Evolutionary conservation across 2,113 vertebrate genomes (phyloP), one percentile per base, ranked within the genome.

Genomic region (Chrysemys picta): DNA sequence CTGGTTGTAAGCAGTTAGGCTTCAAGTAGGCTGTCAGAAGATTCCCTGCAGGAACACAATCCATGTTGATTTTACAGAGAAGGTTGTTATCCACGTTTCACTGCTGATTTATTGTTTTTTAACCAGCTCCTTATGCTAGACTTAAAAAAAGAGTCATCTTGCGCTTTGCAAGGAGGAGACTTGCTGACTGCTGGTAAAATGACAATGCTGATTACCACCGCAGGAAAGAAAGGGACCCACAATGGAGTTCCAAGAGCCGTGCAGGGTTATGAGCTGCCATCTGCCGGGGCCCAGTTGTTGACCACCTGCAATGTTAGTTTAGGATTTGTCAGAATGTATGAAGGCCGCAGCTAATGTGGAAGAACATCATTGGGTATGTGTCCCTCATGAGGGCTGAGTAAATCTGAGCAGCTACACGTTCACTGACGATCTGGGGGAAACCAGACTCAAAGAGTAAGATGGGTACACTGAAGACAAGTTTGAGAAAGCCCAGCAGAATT

Each of bases 61-160:
- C 98, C 98, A 98, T 98, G 98, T 98, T 98, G 98, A 98, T 98
- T 98, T 98, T 99, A 98, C 98, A 96, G 98, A 98, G 98, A 98
- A 98, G 98, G 98, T 98, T 98, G 98, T 98, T 98, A 98, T 98
- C 98, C 98, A 98, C 98, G 98, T 98, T 98, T 98, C 98, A 98
- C 97, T 97, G 97, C 98, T 98, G 98, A 99, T 99, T 99, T 98
- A 99, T 99, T 98, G 98, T 97, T 98, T 98, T 98, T 98, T 99
- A 99, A 99, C 98, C 98, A 98, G 98, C 98, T 98, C 98, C 98
- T 98, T 98, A 99, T 99, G 98, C 96, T 95, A 84, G 96, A 76
- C 76, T 88, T 59, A 85, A 89, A 94, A 93, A 92, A 94, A 91
- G 57, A 53, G 82, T 97, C 91, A 90, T 98, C 96, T 97, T 97